Evolutionary conservation across 2,888 invertebrate species (phyloP), one percentile per base, ranked within the genome.

Genomic region (Hirtodrosophila duncani): DNA sequence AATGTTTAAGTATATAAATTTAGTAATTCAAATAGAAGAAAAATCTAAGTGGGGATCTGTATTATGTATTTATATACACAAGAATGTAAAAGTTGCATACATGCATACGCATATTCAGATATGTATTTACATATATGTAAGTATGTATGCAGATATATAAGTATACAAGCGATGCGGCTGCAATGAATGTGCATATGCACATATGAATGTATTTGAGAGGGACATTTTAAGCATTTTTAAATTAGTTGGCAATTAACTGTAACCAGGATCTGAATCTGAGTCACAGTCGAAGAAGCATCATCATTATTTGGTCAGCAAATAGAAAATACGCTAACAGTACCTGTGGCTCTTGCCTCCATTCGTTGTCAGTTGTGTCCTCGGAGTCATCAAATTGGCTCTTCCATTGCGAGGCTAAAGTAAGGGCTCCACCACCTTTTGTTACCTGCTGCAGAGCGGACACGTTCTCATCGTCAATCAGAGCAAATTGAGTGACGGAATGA

Each of bases 381-480:
- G 96, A 96, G 84, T 97, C 97, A 80, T 97, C 97, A 84, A 97
- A 97, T 84, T 97, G 97, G 0, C 96, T 96, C 84, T 97, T 97
- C 96, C 97, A 97, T 81, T 94, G 94, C 10, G 97, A 97, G 1
- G 95, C 97, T 9, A 98, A 88, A 0, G 98, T 98, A 6, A 97
- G 87, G 0, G 95, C 95, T 0, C 96, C 96, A 23, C 95, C 94
- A 9, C 95, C 94, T 83, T 94, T 91, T 0, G 96, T 96, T 38
- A 95, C 94, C 89, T 96, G 96, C 83, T 96, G 96, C 63, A 94
- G 84, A 0, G 93, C 94, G 2, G 96, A 96, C 0, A 96, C 93
- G 81, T 96, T 96, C 67, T 96, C 96, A 83, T 97, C 97, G 83
- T 97, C 97, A 85, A 96, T 96, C 55, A 96, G 91, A 0, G 96